Conservation (phyloP, 2,888 invertebrate species). For the Thalpophila matura region DNA sequence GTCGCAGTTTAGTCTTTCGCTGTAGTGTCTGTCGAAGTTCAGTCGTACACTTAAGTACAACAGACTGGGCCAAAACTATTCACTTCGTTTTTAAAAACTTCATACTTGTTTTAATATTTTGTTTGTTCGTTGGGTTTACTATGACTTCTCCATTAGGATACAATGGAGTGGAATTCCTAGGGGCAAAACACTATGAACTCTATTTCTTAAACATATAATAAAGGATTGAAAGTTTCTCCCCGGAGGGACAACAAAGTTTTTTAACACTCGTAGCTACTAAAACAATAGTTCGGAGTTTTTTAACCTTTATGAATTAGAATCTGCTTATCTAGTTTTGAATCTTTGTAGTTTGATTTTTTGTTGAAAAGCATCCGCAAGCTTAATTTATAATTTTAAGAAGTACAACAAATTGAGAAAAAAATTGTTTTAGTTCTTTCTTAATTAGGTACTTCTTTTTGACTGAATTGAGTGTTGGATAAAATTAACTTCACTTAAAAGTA, state of each 20-base stretch:
- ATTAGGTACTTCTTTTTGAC: conserved; percentile 8
- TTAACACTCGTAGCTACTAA: conserved; percentile 54
- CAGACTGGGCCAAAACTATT: conserved; percentile 22
- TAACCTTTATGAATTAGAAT: conserved; percentile 36
- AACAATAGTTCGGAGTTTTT: conserved; percentile 61
- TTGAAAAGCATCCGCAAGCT: conserved; percentile 22
- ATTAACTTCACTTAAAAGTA: background rate
- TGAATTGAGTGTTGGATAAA: background rate
- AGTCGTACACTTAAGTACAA: no score
- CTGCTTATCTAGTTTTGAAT: conserved; percentile 30
- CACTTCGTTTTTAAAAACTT: conserved; percentile 16
- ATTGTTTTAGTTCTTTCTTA: no score
- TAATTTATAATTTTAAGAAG: conserved; percentile 3
- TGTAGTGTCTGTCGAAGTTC: no score
- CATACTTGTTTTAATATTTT: conserved; percentile 2
- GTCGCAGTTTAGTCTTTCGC: no score
- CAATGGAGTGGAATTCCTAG: conserved; percentile 46
- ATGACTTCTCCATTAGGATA: conserved; percentile 51
- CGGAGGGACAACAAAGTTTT: conserved; percentile 51
- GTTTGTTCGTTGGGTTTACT: conserved; percentile 15
- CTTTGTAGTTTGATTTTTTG: conserved; percentile 14
- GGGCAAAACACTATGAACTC: conserved; percentile 46
- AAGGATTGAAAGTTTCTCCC: conserved; percentile 58
- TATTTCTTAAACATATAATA: conserved; percentile 56
- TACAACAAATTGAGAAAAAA: background rate